Percentiles rank a stretch among this genome's conserved stretches.
Evolutionary conservation across 2,113 vertebrate species (phyloP).

Genomic region (Tachycineta bicolor): DNA sequence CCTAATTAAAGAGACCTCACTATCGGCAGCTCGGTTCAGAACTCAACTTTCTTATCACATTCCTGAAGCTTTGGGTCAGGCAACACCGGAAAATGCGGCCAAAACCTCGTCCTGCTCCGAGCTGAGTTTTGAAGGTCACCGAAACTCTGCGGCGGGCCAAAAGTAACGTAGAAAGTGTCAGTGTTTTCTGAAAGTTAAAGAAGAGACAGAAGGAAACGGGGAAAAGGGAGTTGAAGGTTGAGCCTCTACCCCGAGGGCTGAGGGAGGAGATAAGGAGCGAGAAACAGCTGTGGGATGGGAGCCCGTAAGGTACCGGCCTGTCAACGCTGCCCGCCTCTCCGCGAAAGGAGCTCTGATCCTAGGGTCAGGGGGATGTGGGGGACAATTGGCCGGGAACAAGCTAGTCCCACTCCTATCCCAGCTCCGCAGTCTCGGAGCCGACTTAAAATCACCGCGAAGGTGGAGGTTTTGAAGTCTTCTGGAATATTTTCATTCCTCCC

Average conservation of each 20-base stretch:
- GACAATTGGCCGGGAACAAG: too few species aligned
- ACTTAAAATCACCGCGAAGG: not conserved
- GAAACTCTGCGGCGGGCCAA: slow-evolving; percentile 21
- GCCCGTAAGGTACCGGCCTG: slow-evolving; percentile 3
- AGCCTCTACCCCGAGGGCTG: slow-evolving; percentile 12
- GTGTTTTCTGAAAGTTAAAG: slow-evolving; percentile 23
- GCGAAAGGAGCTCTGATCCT: not conserved
- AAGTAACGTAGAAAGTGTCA: slow-evolving; percentile 51
- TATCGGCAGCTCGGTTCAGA: slow-evolving; percentile 48
- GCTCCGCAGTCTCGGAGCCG: not conserved
- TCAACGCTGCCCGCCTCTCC: not conserved
- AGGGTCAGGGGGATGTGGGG: not conserved
- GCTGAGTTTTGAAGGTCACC: slow-evolving; percentile 73
- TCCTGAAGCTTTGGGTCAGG: slow-evolving; percentile 65
- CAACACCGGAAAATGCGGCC: slow-evolving; percentile 60
- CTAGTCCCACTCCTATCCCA: not conserved
- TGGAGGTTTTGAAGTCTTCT: not conserved
- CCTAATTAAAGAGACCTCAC: slow-evolving; percentile 73
- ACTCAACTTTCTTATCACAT: slow-evolving; percentile 59
- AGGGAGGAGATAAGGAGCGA: slow-evolving; percentile 47
- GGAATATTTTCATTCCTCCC: not conserved
- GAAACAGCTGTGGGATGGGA: slow-evolving; percentile 56
- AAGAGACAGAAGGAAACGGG: not conserved
- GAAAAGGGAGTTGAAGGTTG: slow-evolving; percentile 39
- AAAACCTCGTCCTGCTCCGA: slow-evolving; percentile 58